Base-by-base conservation (phyloP, 2,113 vertebrate species). In the Bos javanicus region DNA sequence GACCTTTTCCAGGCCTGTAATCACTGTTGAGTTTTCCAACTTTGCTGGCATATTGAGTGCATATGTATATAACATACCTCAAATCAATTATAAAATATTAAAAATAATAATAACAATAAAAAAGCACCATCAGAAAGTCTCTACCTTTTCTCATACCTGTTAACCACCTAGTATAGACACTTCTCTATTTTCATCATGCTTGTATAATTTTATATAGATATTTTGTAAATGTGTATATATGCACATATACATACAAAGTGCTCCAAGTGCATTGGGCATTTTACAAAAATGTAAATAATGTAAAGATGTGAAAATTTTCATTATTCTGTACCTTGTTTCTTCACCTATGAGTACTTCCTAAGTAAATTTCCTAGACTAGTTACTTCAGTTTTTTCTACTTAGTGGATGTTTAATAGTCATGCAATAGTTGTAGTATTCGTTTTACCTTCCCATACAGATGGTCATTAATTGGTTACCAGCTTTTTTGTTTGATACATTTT, bases 161-260 rank as follows among this genome's bases (percentile, higher is more conserved):
- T 87, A 60, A 30, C 11, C 46, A 60, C 12, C 6, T 36, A 46
- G 0, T 43, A 60, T 46, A 12, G 5, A 33, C 5, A 2, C 0
- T 60, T 86, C 36, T 81, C 46, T 85, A 80, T 46, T 97, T 78
- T 92, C 59, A 62, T 57, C 9, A 56, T 76, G 25, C 17, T 76
- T 48, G 57, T 6, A 10, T 76, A 92, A 50, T 56, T 52, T 78
- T 88, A 62, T 28, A 48, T 1, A 94, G 30, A 60, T 71, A n/a
- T 94, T 78, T 76, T 56, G 10, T n/a, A 74, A 56, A 84, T 26
- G 26, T 25, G 4, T 19, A n/a, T 84, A 71, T 1, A 36, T 33
- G 11, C 7, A n/a, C 15, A 50, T 74, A 80, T 16, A 59, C 6
- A 50, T n/a, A 28, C 14, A 78, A 71, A 87, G 6, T 7, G 9